Evolutionary conservation across 1,140 invertebrate genomes (phyloP).

Genomic region (Drosophila grimshawi): DNA sequence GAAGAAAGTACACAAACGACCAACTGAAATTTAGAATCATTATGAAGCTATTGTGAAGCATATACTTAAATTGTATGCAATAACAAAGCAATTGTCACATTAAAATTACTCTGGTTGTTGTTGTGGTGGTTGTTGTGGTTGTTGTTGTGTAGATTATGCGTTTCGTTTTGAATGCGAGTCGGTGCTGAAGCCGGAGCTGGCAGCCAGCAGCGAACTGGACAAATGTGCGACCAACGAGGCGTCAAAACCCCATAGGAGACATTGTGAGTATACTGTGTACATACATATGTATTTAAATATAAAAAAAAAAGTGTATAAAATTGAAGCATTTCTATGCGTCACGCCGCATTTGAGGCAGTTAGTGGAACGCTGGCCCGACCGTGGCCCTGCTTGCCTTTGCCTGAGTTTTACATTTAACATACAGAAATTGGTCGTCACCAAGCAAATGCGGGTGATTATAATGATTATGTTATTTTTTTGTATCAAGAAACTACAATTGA

Average conservation of each 20-base stretch:
- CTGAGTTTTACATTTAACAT: constrained; percentile 57
- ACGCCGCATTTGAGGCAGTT: constrained; percentile 70
- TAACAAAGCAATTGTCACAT: constrained; percentile 33
- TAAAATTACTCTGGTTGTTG: constrained; percentile 23
- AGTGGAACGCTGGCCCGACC: constrained; percentile 43
- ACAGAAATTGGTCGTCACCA: constrained; percentile 58
- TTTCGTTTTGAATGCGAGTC: constrained; percentile 7
- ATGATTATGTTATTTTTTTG: no score
- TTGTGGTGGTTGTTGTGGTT: constrained; percentile 13
- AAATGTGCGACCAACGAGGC: constrained; percentile 45
- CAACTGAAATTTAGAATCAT: constrained; percentile 1
- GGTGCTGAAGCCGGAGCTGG: constrained; percentile 5
- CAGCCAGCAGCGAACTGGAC: constrained; percentile 23
- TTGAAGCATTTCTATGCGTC: constrained; percentile 72
- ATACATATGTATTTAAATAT: constrained; percentile 10
- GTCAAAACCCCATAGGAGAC: constrained; percentile 44
- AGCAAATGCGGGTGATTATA: constrained; percentile 54
- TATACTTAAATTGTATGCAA: constrained; percentile 12
- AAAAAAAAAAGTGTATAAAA: constrained; percentile 27
- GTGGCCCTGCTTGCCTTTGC: constrained; percentile 21
- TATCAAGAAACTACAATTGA: no score
- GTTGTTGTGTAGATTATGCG: constrained; percentile 2
- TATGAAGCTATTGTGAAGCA: constrained; percentile 7
- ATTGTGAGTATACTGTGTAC: constrained; percentile 38
- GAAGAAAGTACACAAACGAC: constrained; percentile 10